Conservation (phyloP, 30 jellyfish, hydroid and myxozoan species). For the Hydractinia symbiolongicarpus region DNA sequence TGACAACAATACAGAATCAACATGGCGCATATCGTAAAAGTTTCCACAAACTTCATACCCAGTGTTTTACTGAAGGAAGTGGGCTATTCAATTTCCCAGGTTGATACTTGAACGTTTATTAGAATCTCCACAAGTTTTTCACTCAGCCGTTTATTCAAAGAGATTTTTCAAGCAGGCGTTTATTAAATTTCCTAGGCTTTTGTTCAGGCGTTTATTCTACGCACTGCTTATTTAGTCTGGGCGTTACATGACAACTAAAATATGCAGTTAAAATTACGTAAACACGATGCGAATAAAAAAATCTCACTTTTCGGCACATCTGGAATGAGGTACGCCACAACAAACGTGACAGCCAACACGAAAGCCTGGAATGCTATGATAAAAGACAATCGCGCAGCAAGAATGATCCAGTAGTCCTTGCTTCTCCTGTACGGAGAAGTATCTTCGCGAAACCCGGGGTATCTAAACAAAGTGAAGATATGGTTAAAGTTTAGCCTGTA, state of each 20-base stretch:
- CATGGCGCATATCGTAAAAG: no score
- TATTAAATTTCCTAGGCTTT: no score
- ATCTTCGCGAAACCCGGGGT: slow-evolving; percentile 87
- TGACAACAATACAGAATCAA: no score
- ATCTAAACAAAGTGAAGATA: slow-evolving; percentile 37
- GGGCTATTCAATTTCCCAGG: no score
- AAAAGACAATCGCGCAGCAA: slow-evolving; percentile 87
- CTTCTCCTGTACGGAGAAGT: slow-evolving; percentile 49
- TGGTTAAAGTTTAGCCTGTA: no score
- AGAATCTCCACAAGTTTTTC: background rate
- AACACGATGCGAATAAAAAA: background rate
- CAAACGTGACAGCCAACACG: slow-evolving; percentile 53
- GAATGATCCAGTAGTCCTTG: slow-evolving; percentile 67
- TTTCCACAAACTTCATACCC: no score
- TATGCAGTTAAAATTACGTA: background rate
- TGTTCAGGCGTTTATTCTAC: no score
- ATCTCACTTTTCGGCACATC: slow-evolving; percentile 75
- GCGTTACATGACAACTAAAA: no score
- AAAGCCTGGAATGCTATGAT: slow-evolving; percentile 90
- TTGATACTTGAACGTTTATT: no score
- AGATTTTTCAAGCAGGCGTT: no score
- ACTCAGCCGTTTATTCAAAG: background rate
- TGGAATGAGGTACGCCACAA: slow-evolving; percentile 70
- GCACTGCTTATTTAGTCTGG: no score
- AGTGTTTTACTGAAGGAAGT: no score